A percentile compares a stretch with the other conserved stretches of the same genome.
phyloP scores from a whole-genome alignment of 2,113 vertebrate species.

The Parotia lawesii region DNA sequence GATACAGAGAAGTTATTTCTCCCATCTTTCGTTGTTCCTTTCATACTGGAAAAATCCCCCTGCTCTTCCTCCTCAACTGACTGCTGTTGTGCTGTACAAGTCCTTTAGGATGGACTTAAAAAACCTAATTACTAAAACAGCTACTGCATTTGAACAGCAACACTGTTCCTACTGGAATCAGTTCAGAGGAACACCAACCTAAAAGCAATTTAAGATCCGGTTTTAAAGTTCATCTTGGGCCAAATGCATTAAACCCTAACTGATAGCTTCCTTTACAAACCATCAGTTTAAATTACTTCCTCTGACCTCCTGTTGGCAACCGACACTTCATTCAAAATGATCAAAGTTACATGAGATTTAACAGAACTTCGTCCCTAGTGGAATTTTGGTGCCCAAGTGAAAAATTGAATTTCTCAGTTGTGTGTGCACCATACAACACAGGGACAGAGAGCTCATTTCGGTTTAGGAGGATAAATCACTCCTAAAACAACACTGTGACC shows the following conservation, averaged over 20 bases:
- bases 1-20: neutral
- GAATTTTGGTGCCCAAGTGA: neutral
- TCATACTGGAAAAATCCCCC: neutral
- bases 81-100: neutral
- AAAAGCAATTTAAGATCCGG: neutral
- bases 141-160: neutral
- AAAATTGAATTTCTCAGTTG: neutral
- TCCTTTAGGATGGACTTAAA: neutral
- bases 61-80: neutral
- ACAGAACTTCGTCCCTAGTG: neutral
- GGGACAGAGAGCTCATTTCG: neutral
- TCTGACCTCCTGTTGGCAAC: conserved; percentile 17
- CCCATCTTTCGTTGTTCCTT: neutral
- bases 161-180: neutral
- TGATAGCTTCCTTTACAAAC: conserved; percentile 36
- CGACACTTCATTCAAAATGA: neutral
- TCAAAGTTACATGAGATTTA: neutral
- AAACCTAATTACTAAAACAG: neutral
- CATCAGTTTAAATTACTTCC: conserved; percentile 13
- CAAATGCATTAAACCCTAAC: conserved; percentile 24
- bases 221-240: conserved; percentile 29
- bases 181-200: neutral
- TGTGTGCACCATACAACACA: accelerated
- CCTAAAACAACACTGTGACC: neutral
- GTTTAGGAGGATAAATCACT: conserved; percentile 10